Evolutionary conservation across 2,888 invertebrate species (phyloP).

Genomic region (Erynnis tages): DNA sequence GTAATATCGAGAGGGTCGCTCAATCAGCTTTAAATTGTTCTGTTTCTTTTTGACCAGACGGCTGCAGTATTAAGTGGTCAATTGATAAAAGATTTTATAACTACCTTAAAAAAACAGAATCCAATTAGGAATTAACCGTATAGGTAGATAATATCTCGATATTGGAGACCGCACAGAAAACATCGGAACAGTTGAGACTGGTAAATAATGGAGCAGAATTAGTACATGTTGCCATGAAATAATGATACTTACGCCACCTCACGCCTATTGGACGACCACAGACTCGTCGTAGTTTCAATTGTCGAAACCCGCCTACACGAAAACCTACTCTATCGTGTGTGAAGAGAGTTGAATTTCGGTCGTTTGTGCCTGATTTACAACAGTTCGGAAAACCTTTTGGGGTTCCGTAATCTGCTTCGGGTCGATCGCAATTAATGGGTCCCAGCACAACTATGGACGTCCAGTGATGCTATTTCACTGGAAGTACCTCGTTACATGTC

Average conservation of each 20-base stretch:
- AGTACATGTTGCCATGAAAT: slow-evolving; percentile 61
- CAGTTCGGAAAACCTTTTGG: slow-evolving; percentile 58
- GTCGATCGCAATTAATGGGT: slow-evolving; percentile 74
- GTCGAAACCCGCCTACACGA: slow-evolving; percentile 39
- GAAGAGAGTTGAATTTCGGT: slow-evolving; percentile 42
- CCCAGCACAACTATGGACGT: slow-evolving; percentile 48
- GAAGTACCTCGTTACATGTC: slow-evolving; percentile 32
- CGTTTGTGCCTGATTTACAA: slow-evolving; percentile 56
- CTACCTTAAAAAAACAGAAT: too few relatives aligned
- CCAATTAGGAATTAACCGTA: too few relatives aligned
- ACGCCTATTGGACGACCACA: slow-evolving; percentile 51
- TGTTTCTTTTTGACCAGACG: too few relatives aligned
- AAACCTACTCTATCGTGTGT: slow-evolving; percentile 41
- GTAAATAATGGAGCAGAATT: slow-evolving; percentile 53
- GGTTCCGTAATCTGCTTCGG: slow-evolving; percentile 69
- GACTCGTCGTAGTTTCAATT: slow-evolving; percentile 51
- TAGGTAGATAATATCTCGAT: neutral
- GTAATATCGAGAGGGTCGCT: too few relatives aligned
- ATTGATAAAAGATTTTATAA: too few relatives aligned
- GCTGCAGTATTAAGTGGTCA: too few relatives aligned
- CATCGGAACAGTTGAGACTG: slow-evolving; percentile 8
- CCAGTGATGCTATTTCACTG: slow-evolving; percentile 42
- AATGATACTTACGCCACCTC: slow-evolving; percentile 55
- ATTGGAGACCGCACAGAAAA: neutral
- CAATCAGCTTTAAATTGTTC: too few relatives aligned